Conservation (phyloP, 2,797 vertebrate genomes). For the Notolepis coatsorum region DNA sequence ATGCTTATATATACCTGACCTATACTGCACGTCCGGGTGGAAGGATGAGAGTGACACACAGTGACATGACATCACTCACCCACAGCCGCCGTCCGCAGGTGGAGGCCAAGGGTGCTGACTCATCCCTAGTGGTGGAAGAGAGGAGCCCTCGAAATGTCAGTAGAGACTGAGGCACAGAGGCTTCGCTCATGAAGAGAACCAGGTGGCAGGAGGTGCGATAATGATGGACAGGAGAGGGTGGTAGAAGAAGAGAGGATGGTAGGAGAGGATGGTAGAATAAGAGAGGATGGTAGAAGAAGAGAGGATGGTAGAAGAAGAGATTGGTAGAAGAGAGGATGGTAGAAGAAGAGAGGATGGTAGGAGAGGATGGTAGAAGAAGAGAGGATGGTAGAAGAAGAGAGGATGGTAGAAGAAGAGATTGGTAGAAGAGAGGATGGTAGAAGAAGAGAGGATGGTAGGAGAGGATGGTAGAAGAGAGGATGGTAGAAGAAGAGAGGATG, state of each 20-base stretch:
- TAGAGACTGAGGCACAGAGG: constrained; percentile 11
- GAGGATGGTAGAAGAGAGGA: not conserved
- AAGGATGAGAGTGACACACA: too few relatives aligned
- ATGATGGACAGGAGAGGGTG: constrained; percentile 14
- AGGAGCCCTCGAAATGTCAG: constrained; percentile 49
- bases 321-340: not conserved
- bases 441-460: not conserved
- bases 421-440: too few relatives aligned
- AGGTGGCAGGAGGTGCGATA: not conserved
- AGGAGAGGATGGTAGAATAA: not conserved
- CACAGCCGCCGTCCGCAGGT: constrained; percentile 58
- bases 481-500: not conserved
- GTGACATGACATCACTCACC: too few relatives aligned
- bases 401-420: too few relatives aligned
- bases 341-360: not conserved
- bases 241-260: not conserved
- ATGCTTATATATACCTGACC: too few relatives aligned
- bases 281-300: too few relatives aligned
- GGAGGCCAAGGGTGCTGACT: constrained; percentile 36
- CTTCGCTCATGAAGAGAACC: constrained; percentile 3
- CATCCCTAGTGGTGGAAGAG: constrained; percentile 39
- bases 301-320: too few relatives aligned
- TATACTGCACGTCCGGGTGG: too few relatives aligned
- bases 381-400: constrained; percentile 25
- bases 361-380: too few relatives aligned